Base-by-base conservation (phyloP, 2,113 vertebrate genomes). In the Conger conger region DNA sequence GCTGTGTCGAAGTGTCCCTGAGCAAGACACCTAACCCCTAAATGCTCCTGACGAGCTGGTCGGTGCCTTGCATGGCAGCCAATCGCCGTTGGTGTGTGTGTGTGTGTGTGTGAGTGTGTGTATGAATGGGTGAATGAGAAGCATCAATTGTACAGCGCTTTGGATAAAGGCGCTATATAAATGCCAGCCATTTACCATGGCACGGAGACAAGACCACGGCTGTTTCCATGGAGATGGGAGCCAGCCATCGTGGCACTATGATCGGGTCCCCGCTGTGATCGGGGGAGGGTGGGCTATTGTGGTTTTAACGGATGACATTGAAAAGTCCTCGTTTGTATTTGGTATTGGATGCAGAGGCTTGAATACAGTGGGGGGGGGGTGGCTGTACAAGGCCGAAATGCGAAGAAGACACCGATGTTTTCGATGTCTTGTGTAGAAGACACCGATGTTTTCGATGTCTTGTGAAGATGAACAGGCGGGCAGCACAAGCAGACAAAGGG, bases 171-270 rank as follows among this genome's bases (percentile, higher is more conserved):
- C n/a, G n/a, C n/a, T n/a, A n/a, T n/a, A n/a, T n/a, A n/a, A n/a
- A n/a, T n/a, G n/a, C n/a, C n/a, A n/a, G n/a, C n/a, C n/a, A n/a
- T n/a, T n/a, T n/a, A n/a, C 11, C 3, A 57, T 78, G 81, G 89
- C 86, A 87, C 90, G 89, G 83, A 90, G 82, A 35, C 81, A 30
- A 30, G 1, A 54, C 16, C 78, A 40, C 11, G 53, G 6, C 23
- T 37, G 42, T 18, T 33, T 79, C 77, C 23, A 38, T 35, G 36
- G 36, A 20, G 35, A 79, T 35, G 23, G 33, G 17, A 35, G 16
- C 35, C 17, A 13, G 27, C 68, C 27, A 4, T 9, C 27, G 2
- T 11, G 2, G 6, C 27, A 6, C n/a, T 73, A 33, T 13, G 68
- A 13, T 8, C n/a, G n/a, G 68, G n/a, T 27, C 68, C 30, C 68